Evolutionary conservation across 2,797 vertebrate species (phyloP).

Genomic region (Xiphorhynchus erythropygius): DNA sequence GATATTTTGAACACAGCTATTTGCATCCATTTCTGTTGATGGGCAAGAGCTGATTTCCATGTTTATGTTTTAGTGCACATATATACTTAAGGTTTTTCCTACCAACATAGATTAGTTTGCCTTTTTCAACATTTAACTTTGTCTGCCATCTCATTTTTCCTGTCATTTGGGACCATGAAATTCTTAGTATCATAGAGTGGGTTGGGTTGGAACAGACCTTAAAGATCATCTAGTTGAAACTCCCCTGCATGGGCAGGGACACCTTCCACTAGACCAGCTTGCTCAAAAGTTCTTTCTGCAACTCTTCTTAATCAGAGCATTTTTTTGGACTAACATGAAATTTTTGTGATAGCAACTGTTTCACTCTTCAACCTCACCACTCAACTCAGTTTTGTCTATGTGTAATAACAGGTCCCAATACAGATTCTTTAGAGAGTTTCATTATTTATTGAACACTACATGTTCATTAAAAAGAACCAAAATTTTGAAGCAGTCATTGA

Average conservation of each 20-base stretch:
- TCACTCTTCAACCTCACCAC: background rate
- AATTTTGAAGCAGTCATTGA: background rate
- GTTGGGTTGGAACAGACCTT: background rate
- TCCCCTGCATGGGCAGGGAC: background rate
- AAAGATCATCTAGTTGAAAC: background rate
- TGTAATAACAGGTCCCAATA: background rate
- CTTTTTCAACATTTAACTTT: background rate
- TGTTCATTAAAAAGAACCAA: background rate
- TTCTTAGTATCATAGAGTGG: background rate
- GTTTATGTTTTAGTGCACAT: background rate
- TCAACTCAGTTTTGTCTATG: background rate
- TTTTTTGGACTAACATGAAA: background rate
- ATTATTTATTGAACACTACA: background rate
- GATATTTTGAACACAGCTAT: background rate
- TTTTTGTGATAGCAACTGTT: background rate
- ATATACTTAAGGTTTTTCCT: background rate
- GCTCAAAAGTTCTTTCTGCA: background rate
- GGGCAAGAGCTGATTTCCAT: background rate
- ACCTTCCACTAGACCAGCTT: background rate
- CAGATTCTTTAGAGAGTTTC: background rate
- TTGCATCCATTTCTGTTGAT: background rate
- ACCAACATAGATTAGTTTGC: background rate
- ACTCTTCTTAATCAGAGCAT: rapidly evolving
- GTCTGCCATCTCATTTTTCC: background rate
- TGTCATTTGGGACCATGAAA: background rate